Evolutionary conservation across 2,113 vertebrate species (phyloP), one percentile per base, ranked within the genome.

Genomic region (Micronycteris hirsuta): DNA sequence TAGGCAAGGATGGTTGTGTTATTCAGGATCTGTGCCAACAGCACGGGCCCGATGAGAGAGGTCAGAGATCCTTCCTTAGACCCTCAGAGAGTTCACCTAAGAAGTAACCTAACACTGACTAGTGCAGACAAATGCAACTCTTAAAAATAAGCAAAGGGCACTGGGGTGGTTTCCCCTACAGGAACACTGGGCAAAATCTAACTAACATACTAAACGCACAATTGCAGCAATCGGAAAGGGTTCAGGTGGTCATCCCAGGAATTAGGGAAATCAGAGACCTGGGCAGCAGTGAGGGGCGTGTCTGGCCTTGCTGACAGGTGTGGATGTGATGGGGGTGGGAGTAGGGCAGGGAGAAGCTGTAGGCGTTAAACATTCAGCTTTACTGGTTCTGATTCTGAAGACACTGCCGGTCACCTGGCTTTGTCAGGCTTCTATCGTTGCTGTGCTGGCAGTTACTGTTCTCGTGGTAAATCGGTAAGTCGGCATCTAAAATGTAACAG

Each of bases 81-180:
- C 14, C 3, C 8, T 92, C 26, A 68, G 36, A 95, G 49, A 92
- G 16, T 33, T 93, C 63, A 41, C 13, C 22, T 54, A 81, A 36
- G 71, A 87, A 81, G 45, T 56, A 71, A 12, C 43, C 15, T n/a
- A 19, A 89, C 85, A 78, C 19, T 65, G 36, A 54, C 36, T 61
- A 94, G 61, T 78, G 28, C 1, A 89, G 41, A 77, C 19, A 90
- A 95, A 84, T 15, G 9, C 38, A 54, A 14, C 5, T 31, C 58
- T 82, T 93, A n/a, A 85, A 89, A 89, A 78, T 71, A 77, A 87
- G 33, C 33, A 78, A 78, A 89, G 16, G 86, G 87, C 78, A 28
- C 31, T 24, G 56, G 36, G 36, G 54, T 86, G 24, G 28, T 65
- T 95, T 93, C 14, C 47, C 3, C 67, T 41, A 2, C 7, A 84